These are phyloP conservation scores for Poeciliopsis retropinna DNA, from an alignment of 2,113 vertebrate genomes.

Conservation along the genomic window DNA sequence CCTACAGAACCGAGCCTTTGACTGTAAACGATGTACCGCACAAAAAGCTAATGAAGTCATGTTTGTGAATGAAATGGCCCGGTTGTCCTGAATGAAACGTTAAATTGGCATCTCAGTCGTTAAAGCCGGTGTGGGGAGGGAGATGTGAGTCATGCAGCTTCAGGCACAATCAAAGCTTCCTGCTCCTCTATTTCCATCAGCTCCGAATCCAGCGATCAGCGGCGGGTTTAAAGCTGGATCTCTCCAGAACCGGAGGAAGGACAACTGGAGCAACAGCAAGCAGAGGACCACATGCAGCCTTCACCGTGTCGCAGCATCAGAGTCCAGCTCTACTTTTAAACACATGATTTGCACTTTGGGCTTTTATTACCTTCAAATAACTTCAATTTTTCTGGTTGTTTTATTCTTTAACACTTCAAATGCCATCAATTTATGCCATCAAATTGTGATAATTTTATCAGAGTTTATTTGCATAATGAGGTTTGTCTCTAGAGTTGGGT, in stretches of 20 bases:
- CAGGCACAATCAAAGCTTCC: conserved; percentile 58
- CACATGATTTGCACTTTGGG: too few relatives aligned
- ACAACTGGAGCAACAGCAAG: background rate
- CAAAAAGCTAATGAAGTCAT: conserved; percentile 28
- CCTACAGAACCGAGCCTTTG: background rate
- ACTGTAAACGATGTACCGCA: background rate
- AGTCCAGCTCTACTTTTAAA: too few relatives aligned
- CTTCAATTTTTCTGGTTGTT: too few relatives aligned
- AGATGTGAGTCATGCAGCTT: conserved; percentile 67
- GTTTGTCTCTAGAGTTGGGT: too few relatives aligned
- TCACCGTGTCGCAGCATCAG: background rate
- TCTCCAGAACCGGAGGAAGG: conserved; percentile 16
- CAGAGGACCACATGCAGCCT: conserved; percentile 2
- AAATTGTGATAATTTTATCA: too few relatives aligned
- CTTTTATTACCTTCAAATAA: too few relatives aligned
- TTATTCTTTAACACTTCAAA: too few relatives aligned
- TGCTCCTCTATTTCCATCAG: conserved; percentile 42
- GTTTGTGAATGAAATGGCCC: conserved; percentile 36
- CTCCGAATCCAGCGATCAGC: conserved; percentile 31
- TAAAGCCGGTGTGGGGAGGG: conserved; percentile 34
- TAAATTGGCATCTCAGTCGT: conserved; percentile 50
- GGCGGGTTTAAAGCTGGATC: conserved; percentile 2
- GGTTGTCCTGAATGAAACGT: conserved; percentile 48
- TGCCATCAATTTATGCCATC: too few relatives aligned
- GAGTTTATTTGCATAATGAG: too few relatives aligned